These are phyloP conservation scores for Melanotus villosus DNA, from an alignment of 2,888 invertebrate genomes.

Conservation along the genomic window DNA sequence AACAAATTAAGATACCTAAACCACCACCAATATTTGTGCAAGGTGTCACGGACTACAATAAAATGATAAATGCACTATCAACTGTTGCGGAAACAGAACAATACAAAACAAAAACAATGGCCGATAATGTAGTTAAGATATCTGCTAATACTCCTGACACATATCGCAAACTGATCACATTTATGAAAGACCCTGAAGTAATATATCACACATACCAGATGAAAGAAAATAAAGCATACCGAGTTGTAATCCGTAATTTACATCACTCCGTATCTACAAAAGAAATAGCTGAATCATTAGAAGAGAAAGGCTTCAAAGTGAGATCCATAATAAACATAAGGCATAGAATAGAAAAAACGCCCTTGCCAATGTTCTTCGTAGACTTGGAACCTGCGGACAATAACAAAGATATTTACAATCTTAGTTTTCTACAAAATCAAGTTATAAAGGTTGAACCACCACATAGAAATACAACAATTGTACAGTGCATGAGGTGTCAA, in stretches of 20 bases:
- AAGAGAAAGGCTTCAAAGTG: too few species aligned
- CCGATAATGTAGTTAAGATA: slow-evolving; percentile 13
- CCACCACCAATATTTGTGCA: slow-evolving; percentile 12
- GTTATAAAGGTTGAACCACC: slow-evolving; percentile 1
- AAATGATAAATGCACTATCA: not conserved
- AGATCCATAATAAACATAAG: too few species aligned
- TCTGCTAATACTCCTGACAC: too few species aligned
- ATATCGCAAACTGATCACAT: slow-evolving; percentile 9
- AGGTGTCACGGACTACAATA: not conserved
- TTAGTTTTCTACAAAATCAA: not conserved
- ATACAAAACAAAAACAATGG: not conserved
- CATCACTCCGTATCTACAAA: not conserved
- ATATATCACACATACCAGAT: slow-evolving; percentile 8
- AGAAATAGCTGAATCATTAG: slow-evolving; percentile 11
- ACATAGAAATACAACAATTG: too few species aligned
- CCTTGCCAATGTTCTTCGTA: too few species aligned
- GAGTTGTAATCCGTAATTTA: too few species aligned
- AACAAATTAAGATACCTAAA: slow-evolving; percentile 16
- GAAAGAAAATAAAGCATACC: too few species aligned
- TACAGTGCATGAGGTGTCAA: not conserved
- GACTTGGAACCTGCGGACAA: too few species aligned
- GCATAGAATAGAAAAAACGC: slow-evolving; percentile 11
- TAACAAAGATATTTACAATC: too few species aligned
- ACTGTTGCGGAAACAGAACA: slow-evolving; percentile 5
- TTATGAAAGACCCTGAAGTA: slow-evolving; percentile 5